A percentile compares a stretch with the other conserved stretches of the same genome.
Conservation (phyloP, 2,113 vertebrate species). For the Colius striatus region DNA sequence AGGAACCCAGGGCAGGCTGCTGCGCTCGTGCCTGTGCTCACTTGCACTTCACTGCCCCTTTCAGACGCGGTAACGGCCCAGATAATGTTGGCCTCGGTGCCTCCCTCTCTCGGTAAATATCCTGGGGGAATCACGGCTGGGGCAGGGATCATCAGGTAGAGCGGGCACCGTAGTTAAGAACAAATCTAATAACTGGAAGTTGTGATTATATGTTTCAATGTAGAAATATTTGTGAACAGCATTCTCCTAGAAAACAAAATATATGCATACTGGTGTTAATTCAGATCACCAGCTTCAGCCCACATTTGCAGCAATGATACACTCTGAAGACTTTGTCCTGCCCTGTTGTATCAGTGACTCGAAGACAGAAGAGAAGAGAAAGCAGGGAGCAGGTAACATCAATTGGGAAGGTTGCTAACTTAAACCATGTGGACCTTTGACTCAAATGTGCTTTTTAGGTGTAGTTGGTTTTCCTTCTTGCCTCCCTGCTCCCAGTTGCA, state of each 20-base stretch:
- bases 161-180: background rate
- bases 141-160: background rate
- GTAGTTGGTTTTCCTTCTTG: background rate
- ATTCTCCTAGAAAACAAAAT: background rate
- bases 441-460: background rate
- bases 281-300: background rate
- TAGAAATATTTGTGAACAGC: fast-evolving
- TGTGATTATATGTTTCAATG: background rate
- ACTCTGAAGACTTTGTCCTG: background rate
- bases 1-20: background rate
- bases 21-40: background rate
- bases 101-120: fast-evolving
- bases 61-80: too few relatives aligned
- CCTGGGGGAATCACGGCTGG: background rate
- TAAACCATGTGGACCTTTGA: fast-evolving
- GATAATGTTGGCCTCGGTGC: too few relatives aligned
- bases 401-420: background rate
- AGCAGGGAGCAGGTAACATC: background rate
- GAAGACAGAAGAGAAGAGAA: background rate
- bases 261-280: background rate
- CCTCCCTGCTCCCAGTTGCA: background rate
- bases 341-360: background rate
- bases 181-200: background rate
- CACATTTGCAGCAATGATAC: background rate
- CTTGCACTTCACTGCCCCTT: background rate